A percentile compares a stretch with the other conserved stretches of the same genome.
These are phyloP conservation scores for Eupithecia subfuscata DNA, from an alignment of 2,888 invertebrate genomes.

Conservation along the genomic window DNA sequence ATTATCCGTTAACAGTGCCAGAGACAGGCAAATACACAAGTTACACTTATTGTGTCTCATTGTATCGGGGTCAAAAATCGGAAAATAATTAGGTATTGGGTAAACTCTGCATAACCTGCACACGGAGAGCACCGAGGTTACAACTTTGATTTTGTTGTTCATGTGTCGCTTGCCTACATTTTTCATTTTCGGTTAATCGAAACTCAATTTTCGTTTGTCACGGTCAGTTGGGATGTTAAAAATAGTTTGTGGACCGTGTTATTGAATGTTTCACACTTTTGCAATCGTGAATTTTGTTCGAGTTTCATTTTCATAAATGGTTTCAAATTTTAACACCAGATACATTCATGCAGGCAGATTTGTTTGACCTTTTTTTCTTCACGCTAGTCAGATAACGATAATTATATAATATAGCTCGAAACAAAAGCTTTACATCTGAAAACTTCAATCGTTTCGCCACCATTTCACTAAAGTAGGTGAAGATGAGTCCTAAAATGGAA, in stretches of 20 bases:
- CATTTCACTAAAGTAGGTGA: not conserved
- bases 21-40: too few species aligned
- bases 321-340: not conserved
- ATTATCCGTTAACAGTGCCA: too few species aligned
- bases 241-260: slow-evolving; percentile 18
- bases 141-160: not conserved
- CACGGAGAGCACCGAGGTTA: not conserved
- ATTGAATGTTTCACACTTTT: slow-evolving; percentile 20
- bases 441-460: not conserved
- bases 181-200: slow-evolving; percentile 16
- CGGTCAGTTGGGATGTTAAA: slow-evolving; percentile 20
- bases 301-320: not conserved
- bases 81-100: not conserved
- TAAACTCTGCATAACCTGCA: not conserved
- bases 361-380: not conserved
- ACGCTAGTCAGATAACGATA: not conserved
- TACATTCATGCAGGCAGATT: not conserved
- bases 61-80: not conserved
- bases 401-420: too few species aligned
- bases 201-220: slow-evolving; percentile 30
- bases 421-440: too few species aligned
- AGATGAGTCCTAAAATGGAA: not conserved
- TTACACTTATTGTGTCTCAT: not conserved
- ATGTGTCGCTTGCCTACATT: not conserved
- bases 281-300: not conserved